Conservation (phyloP, 2,888 invertebrate genomes). For the Spisula subtruncata region DNA sequence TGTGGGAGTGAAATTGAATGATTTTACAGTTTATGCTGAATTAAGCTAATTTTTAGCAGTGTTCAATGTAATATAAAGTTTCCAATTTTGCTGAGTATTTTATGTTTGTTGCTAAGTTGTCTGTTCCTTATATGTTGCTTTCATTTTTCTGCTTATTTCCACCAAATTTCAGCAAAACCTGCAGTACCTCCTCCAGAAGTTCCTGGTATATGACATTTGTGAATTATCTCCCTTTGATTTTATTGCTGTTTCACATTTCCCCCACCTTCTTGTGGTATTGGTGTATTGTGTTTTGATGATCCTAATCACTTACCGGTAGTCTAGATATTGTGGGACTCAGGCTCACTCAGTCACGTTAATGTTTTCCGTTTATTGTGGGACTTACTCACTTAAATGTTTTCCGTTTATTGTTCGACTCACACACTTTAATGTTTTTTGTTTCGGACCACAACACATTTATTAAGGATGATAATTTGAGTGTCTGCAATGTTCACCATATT, state of each 20-base stretch:
- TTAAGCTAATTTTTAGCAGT: too few species aligned
- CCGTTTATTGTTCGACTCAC: too few species aligned
- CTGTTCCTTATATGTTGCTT: slow-evolving; percentile 27
- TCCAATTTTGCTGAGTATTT: too few species aligned
- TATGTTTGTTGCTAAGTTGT: not conserved
- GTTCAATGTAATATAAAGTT: too few species aligned
- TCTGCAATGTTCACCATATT: too few species aligned
- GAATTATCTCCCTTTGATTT: slow-evolving; percentile 28
- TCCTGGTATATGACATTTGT: slow-evolving; percentile 52
- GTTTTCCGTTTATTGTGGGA: too few species aligned
- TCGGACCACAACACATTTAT: too few species aligned
- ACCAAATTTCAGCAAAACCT: slow-evolving; percentile 43
- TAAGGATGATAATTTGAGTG: too few species aligned
- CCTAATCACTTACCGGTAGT: slow-evolving; percentile 4
- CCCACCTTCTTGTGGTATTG: slow-evolving; percentile 39
- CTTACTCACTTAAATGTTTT: too few species aligned
- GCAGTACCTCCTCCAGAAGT: slow-evolving; percentile 7
- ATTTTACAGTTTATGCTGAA: too few species aligned
- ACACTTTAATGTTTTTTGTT: too few species aligned
- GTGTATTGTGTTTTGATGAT: slow-evolving; percentile 38
- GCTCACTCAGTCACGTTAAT: not conserved
- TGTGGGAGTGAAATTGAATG: too few species aligned
- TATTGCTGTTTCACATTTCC: slow-evolving; percentile 26
- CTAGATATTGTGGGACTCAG: not conserved
- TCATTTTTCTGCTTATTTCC: slow-evolving; percentile 27